Evolutionary conservation across 2,888 invertebrate genomes (phyloP).

Genomic region (Pristionchus entomophagus): DNA sequence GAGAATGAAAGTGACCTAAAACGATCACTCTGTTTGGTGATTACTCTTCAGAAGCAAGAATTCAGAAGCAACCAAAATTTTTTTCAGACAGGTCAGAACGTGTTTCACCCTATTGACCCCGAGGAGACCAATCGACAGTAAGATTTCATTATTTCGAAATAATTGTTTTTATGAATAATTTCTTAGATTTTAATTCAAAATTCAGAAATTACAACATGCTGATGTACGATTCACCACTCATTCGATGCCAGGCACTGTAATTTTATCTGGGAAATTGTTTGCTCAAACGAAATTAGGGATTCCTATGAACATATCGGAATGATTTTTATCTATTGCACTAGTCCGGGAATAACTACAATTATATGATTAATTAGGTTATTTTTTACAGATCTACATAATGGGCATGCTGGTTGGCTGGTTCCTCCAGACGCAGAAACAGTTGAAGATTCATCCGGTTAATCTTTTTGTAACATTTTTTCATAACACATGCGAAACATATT

Average conservation of each 20-base stretch:
- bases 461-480: background rate
- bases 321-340: too few species aligned
- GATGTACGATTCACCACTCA: too few species aligned
- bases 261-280: background rate
- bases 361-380: background rate
- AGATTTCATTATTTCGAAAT: background rate
- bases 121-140: background rate
- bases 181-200: background rate
- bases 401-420: too few species aligned
- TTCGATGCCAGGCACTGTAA: constrained; percentile 49
- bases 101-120: background rate
- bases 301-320: too few species aligned
- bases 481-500: background rate
- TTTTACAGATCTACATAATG: constrained; percentile 51
- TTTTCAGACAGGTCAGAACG: background rate
- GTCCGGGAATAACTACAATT: background rate
- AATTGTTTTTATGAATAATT: background rate
- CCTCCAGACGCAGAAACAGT: constrained; percentile 41
- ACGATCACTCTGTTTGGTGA: too few species aligned
- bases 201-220: constrained; percentile 46
- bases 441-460: constrained; percentile 27
- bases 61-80: too few species aligned
- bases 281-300: background rate
- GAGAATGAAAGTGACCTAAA: too few species aligned
- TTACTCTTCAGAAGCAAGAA: too few species aligned